Conservation (phyloP, 2,888 invertebrate genomes). For the Syrista parreyssii region DNA sequence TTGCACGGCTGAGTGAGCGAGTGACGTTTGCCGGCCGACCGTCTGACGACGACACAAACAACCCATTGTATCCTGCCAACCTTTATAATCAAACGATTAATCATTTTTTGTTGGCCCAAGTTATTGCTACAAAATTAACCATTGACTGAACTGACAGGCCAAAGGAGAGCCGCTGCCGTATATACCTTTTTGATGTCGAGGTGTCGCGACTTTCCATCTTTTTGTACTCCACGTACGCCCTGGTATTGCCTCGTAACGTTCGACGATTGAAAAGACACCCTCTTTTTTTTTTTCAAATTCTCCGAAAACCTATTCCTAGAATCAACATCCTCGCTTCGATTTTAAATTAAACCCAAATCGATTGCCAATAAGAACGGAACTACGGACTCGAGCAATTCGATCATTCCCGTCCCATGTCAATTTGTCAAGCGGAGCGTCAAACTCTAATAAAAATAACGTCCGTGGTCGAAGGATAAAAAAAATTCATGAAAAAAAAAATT, state of each 20-base stretch:
- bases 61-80: conserved; percentile 32
- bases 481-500: neutral
- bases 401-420: neutral
- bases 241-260: neutral
- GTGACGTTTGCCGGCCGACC: conserved; percentile 24
- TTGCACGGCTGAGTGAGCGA: conserved; percentile 18
- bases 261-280: neutral
- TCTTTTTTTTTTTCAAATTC: neutral
- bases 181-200: neutral
- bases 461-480: neutral
- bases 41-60: conserved; percentile 33
- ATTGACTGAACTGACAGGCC: conserved; percentile 19
- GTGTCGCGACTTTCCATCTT: neutral
- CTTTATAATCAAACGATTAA: conserved; percentile 36
- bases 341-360: neutral
- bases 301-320: neutral
- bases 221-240: neutral
- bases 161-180: conserved; percentile 9
- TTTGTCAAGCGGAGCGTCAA: neutral
- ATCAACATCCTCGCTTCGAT: neutral
- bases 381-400: neutral
- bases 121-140: conserved; percentile 31
- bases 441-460: neutral
- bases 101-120: conserved; percentile 29
- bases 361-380: neutral